Evolutionary conservation across 2,797 vertebrate genomes (phyloP), one percentile per base, ranked within the genome.

Genomic region (Periophthalmus magnuspinnatus): DNA sequence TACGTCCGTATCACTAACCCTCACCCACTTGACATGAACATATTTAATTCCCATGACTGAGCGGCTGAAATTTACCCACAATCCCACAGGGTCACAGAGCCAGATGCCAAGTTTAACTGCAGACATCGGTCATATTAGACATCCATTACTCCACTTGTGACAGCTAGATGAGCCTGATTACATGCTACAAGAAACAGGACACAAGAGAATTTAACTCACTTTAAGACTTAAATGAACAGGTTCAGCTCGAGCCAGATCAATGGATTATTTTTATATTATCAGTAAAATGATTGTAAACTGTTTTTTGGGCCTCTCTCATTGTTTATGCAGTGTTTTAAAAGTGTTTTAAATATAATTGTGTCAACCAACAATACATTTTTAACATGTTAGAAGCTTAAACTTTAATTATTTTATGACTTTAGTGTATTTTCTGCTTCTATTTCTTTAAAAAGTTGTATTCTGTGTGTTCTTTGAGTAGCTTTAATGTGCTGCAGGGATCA

Each of bases 11-110:
- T 86, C 71, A 81, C 72, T 81, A 71, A 82, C 81, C 80, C 65
- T 81, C 77, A 66, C 61, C 66, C 75, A 79, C 75, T 82, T 83
- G 81, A 85, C 79, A 82, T 77, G 56, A 34, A 82, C 76, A 71
- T 72, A 76, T 87, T 91, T 88, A 75, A 85, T 91, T 91, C 90
- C 89, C 92, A 92, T 91, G 89, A 88, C 86, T 92, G 81, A 80
- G 75, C 69, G 77, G 70, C 71, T 88, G 83, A 88, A 86, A 92
- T 93, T 91, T 90, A 92, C 90, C 86, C 90, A 90, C 81, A 91
- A 86, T 88, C 81, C 86, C 81, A 77, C 67, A 71, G 81, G 78
- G 60, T 77, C 73, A 62, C 66, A 68, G 86, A 89, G 79, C 73
- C 86, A 80, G 74, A 45, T 45, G 41, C 14, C 41, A 45, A 45